phyloP scores from a whole-genome alignment of 2,888 invertebrate species.

The Cephalotes varians region DNA sequence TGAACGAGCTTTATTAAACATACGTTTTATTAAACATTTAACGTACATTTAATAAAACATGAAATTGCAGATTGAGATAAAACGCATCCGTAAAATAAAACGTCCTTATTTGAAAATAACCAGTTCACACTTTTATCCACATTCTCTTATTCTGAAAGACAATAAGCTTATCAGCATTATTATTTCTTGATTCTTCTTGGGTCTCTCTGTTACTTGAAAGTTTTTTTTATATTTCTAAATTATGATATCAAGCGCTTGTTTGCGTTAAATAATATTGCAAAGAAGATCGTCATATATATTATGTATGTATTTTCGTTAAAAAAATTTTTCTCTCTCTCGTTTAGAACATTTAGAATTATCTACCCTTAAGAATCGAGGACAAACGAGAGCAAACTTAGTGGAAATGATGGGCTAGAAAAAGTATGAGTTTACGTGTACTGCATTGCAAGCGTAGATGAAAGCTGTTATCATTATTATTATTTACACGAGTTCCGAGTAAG shows the following conservation, averaged over 20 bases:
- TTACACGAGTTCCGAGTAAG: neutral
- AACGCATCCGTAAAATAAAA: neutral
- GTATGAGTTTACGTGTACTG: neutral
- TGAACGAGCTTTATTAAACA: neutral
- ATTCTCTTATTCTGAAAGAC: neutral
- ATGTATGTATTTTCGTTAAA: neutral
- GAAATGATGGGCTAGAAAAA: conserved; percentile 11
- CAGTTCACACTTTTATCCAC: neutral
- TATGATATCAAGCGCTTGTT: conserved; percentile 25
- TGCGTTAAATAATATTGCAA: neutral
- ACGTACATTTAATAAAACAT: conserved; percentile 1
- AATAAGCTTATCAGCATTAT: neutral
- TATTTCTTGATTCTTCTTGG: neutral
- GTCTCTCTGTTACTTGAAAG: neutral
- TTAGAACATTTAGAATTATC: conserved; percentile 24
- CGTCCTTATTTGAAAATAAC: neutral
- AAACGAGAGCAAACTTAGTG: conserved; percentile 28
- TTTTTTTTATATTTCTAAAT: conserved; percentile 4
- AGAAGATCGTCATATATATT: neutral
- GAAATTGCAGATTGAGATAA: neutral
- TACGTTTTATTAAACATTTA: conserved; percentile 1
- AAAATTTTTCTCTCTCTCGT: conserved; percentile 24
- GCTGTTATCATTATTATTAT: conserved; percentile 19
- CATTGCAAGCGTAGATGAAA: conserved; percentile 7
- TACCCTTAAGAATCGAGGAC: neutral